Evolutionary conservation across 1,140 invertebrate genomes (phyloP).

Genomic region (Drosophila burlai): DNA sequence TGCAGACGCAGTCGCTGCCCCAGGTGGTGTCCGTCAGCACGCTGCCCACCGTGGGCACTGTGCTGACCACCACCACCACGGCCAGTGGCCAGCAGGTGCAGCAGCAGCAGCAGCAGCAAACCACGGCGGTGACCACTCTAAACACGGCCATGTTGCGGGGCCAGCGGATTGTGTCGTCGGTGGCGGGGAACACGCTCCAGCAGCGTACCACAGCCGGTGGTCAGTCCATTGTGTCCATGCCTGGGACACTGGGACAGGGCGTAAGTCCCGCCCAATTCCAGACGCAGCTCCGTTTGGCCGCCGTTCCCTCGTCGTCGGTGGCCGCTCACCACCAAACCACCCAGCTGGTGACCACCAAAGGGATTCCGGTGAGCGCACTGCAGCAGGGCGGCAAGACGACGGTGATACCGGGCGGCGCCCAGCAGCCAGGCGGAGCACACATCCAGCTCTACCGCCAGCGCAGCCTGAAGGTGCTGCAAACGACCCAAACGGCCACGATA

Average conservation of each 20-base stretch:
- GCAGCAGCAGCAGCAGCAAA: conserved; percentile 67
- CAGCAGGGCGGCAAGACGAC: conserved; percentile 85
- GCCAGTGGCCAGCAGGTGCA: conserved; percentile 63
- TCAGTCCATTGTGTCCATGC: conserved; percentile 85
- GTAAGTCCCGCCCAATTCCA: conserved; percentile 85
- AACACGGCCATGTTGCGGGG: conserved; percentile 84
- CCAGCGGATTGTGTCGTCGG: conserved; percentile 85
- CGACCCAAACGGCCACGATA: conserved; percentile 34
- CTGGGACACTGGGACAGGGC: conserved; percentile 66
- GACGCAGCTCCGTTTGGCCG: conserved; percentile 85
- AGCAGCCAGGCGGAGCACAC: conserved; percentile 83
- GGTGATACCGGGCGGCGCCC: conserved; percentile 86
- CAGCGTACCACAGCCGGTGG: conserved; percentile 79
- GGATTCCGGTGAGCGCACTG: conserved; percentile 82
- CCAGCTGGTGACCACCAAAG: conserved; percentile 83
- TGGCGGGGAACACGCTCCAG: conserved; percentile 76
- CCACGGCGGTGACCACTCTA: conserved; percentile 84
- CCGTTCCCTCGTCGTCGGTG: conserved; percentile 76
- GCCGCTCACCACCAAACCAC: conserved; percentile 82
- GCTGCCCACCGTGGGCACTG: conserved; percentile 69
- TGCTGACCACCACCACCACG: conserved; percentile 83
- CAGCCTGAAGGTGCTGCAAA: conserved; percentile 85
- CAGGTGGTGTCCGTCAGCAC: conserved; percentile 84
- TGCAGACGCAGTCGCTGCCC: conserved; percentile 77
- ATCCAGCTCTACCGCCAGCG: conserved; percentile 86